These are phyloP conservation scores for Lycodopsis pacificus DNA, from an alignment of 2,797 vertebrate species.

Conservation along the genomic window DNA sequence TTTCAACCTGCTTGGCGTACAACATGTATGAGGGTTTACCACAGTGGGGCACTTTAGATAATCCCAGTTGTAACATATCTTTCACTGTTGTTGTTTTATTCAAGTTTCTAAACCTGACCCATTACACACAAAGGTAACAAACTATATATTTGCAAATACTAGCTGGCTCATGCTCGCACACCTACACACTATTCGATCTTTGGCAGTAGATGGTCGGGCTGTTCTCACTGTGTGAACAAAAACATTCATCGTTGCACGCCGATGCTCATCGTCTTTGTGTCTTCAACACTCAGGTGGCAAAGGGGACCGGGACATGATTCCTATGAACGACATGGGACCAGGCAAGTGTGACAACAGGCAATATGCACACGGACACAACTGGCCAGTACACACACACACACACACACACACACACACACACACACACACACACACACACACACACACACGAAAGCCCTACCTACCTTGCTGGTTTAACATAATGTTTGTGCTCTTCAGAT, in stretches of 20 bases:
- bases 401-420: conserved; percentile 5
- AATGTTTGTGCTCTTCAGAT: conserved; percentile 64
- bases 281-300: conserved; percentile 83
- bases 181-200: conserved; percentile 4
- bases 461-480: background rate
- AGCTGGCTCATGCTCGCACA: conserved; percentile 11
- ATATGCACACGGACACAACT: background rate
- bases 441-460: conserved; percentile 7
- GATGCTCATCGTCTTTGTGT: conserved; percentile 39
- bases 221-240: conserved; percentile 1
- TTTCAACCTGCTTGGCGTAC: background rate
- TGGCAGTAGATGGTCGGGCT: background rate
- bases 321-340: conserved; percentile 94
- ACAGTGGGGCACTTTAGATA: background rate
- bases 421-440: background rate
- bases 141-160: background rate
- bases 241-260: background rate
- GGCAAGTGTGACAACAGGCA: conserved; percentile 75
- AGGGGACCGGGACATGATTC: conserved; percentile 93
- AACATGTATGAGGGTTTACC: background rate
- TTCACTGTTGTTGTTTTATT: background rate
- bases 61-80: background rate
- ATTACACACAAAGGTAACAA: background rate
- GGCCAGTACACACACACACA: background rate
- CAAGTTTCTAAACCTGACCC: background rate